Base-by-base conservation (phyloP, 2,888 invertebrate genomes). In the Chromoteleia sp. region DNA sequence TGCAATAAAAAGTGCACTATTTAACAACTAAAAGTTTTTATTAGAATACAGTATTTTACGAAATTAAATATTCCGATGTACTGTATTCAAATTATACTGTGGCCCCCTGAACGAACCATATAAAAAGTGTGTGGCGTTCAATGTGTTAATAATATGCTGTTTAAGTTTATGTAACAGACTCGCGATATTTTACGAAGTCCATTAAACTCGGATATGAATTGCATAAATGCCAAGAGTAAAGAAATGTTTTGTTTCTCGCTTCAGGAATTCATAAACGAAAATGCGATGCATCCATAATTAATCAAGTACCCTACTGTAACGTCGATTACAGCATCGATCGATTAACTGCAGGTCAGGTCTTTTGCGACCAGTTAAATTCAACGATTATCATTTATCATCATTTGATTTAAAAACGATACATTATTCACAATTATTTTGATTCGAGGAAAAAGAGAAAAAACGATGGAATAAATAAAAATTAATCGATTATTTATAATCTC, bases 261-360 rank as follows among this genome's bases (percentile, higher is more conserved):
- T 59, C 52, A 17, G 41, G 43, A 63, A 65, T 75, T 65, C 54
- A 58, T 70, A 52, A 81, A 65, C 65, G 65, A 75, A 70, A 75
- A 81, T 65, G 50, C 58, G 41, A 50, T 29, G 75, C 80, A 75
- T 80, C 75, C 80, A 81, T 81, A 81, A 81, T 81, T 75, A 81
- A 81, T 75, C 75, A 70, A 58, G 56, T 30, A 58, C 39, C 48
- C 21, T 45, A 17, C 41, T 59, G 75, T 52, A 63, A 56, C 65
- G 70, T 75, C 80, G 63, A 75, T 80, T 75, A 56, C 80, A 67
- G 67, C 54, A 61, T 63, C 70, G 68, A 80, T 80, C 80, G 75
- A 75, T 74, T 70, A 61, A 79, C 61, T 63, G 25, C 63, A 68
- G 59, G 68, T 59, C 41, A 52, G 39, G 48, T 54, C 43, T 74